A percentile compares a stretch with the other conserved stretches of the same genome.
Conservation (phyloP, 2,888 invertebrate genomes). For the Pedicia rivosa region DNA sequence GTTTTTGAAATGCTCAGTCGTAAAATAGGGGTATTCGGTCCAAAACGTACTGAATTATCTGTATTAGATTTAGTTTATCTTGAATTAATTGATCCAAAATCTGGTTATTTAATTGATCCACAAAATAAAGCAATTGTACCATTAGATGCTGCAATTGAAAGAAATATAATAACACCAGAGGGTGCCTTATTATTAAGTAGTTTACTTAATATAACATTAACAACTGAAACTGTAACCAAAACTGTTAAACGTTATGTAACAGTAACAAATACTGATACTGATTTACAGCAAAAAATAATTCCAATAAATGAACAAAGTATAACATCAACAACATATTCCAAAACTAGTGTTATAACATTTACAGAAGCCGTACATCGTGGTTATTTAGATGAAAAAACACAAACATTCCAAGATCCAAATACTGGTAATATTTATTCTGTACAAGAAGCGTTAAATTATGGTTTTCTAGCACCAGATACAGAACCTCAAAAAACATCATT, state of each 20-base stretch:
- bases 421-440: slow-evolving; percentile 57
- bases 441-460: slow-evolving; percentile 60
- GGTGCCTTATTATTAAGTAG: slow-evolving; percentile 76
- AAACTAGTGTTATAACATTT: slow-evolving; percentile 49
- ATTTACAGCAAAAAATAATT: slow-evolving; percentile 16
- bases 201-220: slow-evolving; percentile 72
- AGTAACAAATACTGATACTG: slow-evolving; percentile 40
- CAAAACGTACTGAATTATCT: slow-evolving; percentile 42
- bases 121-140: slow-evolving; percentile 55
- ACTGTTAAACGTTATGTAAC: slow-evolving; percentile 70
- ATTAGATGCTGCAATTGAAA: slow-evolving; percentile 71
- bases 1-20: slow-evolving; percentile 72
- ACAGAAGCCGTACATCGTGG: slow-evolving; percentile 63
- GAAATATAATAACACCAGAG: slow-evolving; percentile 69
- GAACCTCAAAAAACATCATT: slow-evolving; percentile 26
- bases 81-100: slow-evolving; percentile 73
- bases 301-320: slow-evolving; percentile 12
- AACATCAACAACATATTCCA: slow-evolving; percentile 34
- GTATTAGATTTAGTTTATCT: slow-evolving; percentile 80
- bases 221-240: slow-evolving; percentile 73
- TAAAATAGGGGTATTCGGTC: slow-evolving; percentile 61
- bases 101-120: slow-evolving; percentile 69
- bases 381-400: slow-evolving; percentile 60
- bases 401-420: slow-evolving; percentile 60
- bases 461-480: slow-evolving; percentile 45